Conservation (phyloP, 2,113 vertebrate species). For the Miniopterus natalensis region DNA sequence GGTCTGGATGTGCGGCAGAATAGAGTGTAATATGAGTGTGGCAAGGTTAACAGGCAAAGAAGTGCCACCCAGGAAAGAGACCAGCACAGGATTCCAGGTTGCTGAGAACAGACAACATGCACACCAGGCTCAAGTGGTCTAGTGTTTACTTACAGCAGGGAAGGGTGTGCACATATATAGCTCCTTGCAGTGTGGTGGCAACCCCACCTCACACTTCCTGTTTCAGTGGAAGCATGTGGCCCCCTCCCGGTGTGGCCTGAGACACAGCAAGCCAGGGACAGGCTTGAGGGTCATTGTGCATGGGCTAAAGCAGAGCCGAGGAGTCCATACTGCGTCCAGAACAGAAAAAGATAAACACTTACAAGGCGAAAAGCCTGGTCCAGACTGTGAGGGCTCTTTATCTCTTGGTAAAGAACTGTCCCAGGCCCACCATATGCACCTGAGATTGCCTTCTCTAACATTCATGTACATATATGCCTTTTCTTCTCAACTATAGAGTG, state of each 20-base stretch:
- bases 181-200: rapidly evolving
- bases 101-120: background rate
- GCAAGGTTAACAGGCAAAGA: background rate
- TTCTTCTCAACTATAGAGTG: background rate
- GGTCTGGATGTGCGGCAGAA: rapidly evolving
- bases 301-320: background rate
- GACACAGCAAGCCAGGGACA: background rate
- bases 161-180: too few relatives aligned
- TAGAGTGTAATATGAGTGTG: too few relatives aligned
- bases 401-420: background rate
- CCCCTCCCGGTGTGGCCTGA: background rate
- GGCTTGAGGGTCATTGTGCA: background rate
- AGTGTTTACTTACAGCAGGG: background rate
- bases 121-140: background rate
- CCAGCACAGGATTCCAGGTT: background rate
- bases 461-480: background rate
- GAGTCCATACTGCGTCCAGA: background rate
- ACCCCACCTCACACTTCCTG: background rate
- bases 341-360: background rate
- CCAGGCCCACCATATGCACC: background rate
- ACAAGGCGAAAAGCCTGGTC: background rate
- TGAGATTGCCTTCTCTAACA: background rate
- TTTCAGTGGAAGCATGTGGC: rapidly evolving
- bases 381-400: background rate
- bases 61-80: background rate